phyloP scores from a whole-genome alignment of 1,140 invertebrate species.

The Ceratina australensis region DNA sequence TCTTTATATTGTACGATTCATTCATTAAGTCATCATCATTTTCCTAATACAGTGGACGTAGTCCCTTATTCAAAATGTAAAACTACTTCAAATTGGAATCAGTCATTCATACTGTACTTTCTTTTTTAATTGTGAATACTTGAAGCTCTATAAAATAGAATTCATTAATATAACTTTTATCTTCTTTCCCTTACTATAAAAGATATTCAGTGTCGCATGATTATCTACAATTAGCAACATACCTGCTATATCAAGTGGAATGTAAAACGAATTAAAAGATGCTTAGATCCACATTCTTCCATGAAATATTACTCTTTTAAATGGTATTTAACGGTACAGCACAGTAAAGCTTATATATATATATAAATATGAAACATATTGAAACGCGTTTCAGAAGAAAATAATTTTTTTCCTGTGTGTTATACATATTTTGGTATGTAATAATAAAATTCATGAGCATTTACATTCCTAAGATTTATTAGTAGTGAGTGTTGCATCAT shows the following conservation, averaged over 20 bases:
- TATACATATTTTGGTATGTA: conserved; percentile 33
- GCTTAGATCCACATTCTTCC: conserved; percentile 56
- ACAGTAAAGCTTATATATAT: conserved; percentile 20
- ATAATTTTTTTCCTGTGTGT: conserved; percentile 35
- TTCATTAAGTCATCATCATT: conserved; percentile 47
- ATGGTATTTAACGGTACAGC: conserved; percentile 36
- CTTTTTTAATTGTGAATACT: conserved; percentile 18
- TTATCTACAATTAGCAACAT: conserved; percentile 23
- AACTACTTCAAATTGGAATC: conserved; percentile 16
- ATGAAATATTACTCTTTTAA: conserved; percentile 42
- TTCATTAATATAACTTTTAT: not conserved
- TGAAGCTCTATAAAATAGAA: conserved; percentile 14
- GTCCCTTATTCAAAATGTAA: conserved; percentile 11
- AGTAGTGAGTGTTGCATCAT: conserved; percentile 39
- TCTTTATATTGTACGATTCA: conserved; percentile 54
- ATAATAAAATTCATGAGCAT: conserved; percentile 38
- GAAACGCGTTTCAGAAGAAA: conserved; percentile 13
- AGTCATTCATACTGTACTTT: conserved; percentile 34
- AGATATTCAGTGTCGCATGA: conserved; percentile 13
- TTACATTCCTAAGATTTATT: conserved; percentile 30
- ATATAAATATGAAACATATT: not conserved
- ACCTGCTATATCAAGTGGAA: conserved; percentile 13
- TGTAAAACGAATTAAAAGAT: conserved; percentile 23
- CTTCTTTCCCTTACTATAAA: conserved; percentile 6
- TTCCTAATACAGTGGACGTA: conserved; percentile 29